These are phyloP conservation scores for Galemys pyrenaicus DNA, from an alignment of 2,113 vertebrate species.

Conservation along the genomic window DNA sequence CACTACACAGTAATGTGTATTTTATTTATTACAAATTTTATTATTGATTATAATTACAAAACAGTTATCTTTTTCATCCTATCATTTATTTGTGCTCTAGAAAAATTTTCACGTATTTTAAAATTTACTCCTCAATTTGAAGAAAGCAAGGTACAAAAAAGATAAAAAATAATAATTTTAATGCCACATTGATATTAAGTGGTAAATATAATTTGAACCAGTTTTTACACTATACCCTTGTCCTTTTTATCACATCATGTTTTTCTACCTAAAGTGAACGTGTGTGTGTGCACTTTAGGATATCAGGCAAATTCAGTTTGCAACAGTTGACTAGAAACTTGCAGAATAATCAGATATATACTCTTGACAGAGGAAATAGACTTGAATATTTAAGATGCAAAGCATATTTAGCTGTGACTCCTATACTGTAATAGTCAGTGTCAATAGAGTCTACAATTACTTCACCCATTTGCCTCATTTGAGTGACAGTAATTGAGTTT, in stretches of 20 bases:
- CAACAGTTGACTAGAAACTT: background rate
- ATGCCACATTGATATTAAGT: background rate
- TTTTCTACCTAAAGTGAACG: background rate
- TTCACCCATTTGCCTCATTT: constrained; percentile 27
- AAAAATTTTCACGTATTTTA: background rate
- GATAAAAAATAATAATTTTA: background rate
- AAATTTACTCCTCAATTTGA: background rate
- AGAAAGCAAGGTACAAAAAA: background rate
- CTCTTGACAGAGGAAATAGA: background rate
- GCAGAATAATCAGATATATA: background rate
- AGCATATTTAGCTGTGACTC: background rate
- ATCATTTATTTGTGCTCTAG: background rate
- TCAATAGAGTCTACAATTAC: constrained; percentile 5
- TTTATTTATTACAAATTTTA: background rate
- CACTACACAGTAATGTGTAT: background rate
- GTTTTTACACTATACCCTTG: background rate
- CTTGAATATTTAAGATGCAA: background rate
- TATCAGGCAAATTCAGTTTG: background rate
- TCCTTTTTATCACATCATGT: background rate
- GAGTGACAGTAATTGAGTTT: constrained; percentile 58
- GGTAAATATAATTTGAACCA: background rate
- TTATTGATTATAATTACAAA: background rate
- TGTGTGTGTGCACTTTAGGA: background rate
- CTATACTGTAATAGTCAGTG: background rate
- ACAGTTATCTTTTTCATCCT: background rate